phyloP scores from a whole-genome alignment of 2,888 invertebrate species.

The Chrysolina americana region DNA sequence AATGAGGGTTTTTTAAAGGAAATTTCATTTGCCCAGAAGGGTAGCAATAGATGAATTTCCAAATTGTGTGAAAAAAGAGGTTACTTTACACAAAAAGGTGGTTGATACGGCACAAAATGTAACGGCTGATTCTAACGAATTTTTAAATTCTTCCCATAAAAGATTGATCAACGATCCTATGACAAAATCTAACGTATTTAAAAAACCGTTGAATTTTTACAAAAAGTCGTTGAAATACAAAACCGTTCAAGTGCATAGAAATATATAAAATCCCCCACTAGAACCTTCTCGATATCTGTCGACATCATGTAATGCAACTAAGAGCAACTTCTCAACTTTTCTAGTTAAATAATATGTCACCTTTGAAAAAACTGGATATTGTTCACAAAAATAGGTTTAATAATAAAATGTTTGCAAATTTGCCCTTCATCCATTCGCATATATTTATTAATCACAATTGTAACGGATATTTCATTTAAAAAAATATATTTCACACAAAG shows the following conservation, averaged over 20 bases:
- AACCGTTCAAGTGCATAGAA: not conserved
- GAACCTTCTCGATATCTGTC: too few species aligned
- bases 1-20: slow-evolving; percentile 42
- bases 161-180: not conserved
- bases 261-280: too few species aligned
- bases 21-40: slow-evolving; percentile 32
- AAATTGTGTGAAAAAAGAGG: slow-evolving; percentile 29
- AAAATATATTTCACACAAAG: not conserved
- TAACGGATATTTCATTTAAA: too few species aligned
- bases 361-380: too few species aligned
- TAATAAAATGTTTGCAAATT: too few species aligned
- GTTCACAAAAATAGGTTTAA: too few species aligned
- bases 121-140: slow-evolving; percentile 1
- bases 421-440: too few species aligned
- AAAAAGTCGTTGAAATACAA: not conserved
- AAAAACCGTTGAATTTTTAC: not conserved
- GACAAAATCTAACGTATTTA: not conserved
- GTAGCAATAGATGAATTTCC: slow-evolving; percentile 23
- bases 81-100: slow-evolving; percentile 6
- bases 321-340: too few species aligned
- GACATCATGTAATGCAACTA: too few species aligned
- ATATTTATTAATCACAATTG: too few species aligned
- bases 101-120: not conserved
- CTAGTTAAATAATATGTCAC: too few species aligned
- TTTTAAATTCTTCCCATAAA: not conserved